Evolutionary conservation across 2,888 invertebrate species (phyloP).

Genomic region (Onthophagus sagittarius): DNA sequence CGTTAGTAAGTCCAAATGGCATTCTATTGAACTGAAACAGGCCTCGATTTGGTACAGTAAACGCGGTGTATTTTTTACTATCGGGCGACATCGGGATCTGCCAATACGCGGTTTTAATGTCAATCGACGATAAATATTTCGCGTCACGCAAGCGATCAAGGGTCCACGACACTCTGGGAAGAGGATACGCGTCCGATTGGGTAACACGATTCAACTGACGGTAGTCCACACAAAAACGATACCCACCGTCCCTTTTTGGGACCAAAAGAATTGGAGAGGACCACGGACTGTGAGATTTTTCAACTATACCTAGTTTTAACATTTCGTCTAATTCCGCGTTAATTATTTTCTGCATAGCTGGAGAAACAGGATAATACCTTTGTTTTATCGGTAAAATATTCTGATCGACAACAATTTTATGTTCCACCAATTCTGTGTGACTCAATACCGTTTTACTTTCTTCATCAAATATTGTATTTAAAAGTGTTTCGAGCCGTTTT

Average conservation of each 20-base stretch:
- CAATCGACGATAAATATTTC: constrained; percentile 22
- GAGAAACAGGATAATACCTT: background rate
- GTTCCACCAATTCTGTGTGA: background rate
- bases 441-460: too few species aligned
- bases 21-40: constrained; percentile 35
- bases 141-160: constrained; percentile 29
- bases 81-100: constrained; percentile 28
- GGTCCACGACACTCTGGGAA: constrained; percentile 34
- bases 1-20: constrained; percentile 35
- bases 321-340: constrained; percentile 28
- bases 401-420: background rate
- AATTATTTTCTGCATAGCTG: constrained; percentile 31
- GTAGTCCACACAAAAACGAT: constrained; percentile 36
- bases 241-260: constrained; percentile 27
- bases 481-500: background rate
- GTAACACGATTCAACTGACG: constrained; percentile 36
- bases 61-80: constrained; percentile 33
- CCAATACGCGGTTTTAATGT: constrained; percentile 26
- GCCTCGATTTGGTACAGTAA: constrained; percentile 34
- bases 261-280: constrained; percentile 27
- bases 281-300: constrained; percentile 29
- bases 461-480: too few species aligned
- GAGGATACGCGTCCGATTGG: constrained; percentile 35
- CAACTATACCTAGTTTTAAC: constrained; percentile 29
- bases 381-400: constrained; percentile 15